Percentiles rank a stretch among this genome's conserved stretches.
Evolutionary conservation across 2,113 vertebrate species (phyloP).

Genomic region (Indicator indicator): DNA sequence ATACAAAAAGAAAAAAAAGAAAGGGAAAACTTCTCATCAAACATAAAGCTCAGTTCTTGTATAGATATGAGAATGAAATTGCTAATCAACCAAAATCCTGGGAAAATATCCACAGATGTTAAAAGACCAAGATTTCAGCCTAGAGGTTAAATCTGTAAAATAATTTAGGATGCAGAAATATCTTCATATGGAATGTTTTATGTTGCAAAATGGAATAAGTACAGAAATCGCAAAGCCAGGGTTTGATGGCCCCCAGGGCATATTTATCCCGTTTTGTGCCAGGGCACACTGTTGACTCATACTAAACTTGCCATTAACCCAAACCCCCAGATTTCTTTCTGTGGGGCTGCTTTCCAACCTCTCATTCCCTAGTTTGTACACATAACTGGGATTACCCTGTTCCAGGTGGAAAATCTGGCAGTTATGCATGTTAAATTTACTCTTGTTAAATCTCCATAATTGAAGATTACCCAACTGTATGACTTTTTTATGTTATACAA

Average conservation of each 20-base stretch:
- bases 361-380: rapidly evolving
- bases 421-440: background rate
- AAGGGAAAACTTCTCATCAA: background rate
- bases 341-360: rapidly evolving
- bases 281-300: background rate
- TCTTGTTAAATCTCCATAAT: background rate
- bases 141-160: background rate
- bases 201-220: background rate
- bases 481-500: background rate
- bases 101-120: background rate
- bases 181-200: background rate
- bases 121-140: background rate
- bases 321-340: rapidly evolving
- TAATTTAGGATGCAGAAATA: background rate
- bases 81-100: background rate
- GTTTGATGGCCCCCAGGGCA: background rate
- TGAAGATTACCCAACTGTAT: background rate
- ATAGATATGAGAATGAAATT: background rate
- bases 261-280: rapidly evolving
- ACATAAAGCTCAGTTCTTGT: background rate
- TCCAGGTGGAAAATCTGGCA: background rate
- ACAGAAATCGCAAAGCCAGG: background rate
- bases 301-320: background rate
- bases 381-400: background rate
- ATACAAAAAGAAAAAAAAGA: background rate